Conservation (phyloP, 2,113 vertebrate genomes). For the Periophthalmodon schlosseri region DNA sequence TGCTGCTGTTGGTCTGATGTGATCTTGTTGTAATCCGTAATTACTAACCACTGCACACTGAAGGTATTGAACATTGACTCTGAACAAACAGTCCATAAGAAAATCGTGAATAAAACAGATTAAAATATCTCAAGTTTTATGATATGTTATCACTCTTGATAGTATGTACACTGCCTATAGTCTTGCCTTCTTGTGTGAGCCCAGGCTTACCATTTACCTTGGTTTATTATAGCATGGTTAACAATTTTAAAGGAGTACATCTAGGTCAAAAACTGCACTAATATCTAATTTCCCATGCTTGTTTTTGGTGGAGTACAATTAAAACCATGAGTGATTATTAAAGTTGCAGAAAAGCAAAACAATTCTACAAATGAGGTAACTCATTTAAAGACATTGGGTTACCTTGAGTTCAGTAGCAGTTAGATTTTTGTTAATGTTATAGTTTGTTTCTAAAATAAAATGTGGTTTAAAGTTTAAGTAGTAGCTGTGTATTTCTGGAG, state of each 20-base stretch:
- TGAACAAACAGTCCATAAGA: neutral
- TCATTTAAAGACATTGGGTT: too few relatives aligned
- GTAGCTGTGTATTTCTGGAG: neutral
- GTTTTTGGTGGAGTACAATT: too few relatives aligned
- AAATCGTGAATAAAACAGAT: neutral
- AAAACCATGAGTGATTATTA: too few relatives aligned
- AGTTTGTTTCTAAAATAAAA: neutral
- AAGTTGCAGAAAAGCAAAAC: too few relatives aligned
- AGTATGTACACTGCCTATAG: neutral
- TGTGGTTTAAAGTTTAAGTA: neutral
- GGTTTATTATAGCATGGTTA: neutral
- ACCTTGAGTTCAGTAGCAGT: too few relatives aligned
- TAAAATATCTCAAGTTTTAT: neutral
- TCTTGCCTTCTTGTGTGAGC: neutral
- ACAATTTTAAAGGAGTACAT: neutral
- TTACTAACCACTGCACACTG: neutral
- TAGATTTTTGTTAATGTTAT: neutral
- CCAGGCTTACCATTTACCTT: neutral
- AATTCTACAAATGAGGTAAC: too few relatives aligned
- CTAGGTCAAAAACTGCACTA: too few relatives aligned
- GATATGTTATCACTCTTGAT: neutral
- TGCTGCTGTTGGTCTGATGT: slow-evolving; percentile 3
- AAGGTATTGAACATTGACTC: slow-evolving; percentile 1
- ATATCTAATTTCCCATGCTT: too few relatives aligned
- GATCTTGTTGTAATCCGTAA: neutral